Conservation (phyloP, 2,888 invertebrate genomes). For the Scaeva pyrastri region DNA sequence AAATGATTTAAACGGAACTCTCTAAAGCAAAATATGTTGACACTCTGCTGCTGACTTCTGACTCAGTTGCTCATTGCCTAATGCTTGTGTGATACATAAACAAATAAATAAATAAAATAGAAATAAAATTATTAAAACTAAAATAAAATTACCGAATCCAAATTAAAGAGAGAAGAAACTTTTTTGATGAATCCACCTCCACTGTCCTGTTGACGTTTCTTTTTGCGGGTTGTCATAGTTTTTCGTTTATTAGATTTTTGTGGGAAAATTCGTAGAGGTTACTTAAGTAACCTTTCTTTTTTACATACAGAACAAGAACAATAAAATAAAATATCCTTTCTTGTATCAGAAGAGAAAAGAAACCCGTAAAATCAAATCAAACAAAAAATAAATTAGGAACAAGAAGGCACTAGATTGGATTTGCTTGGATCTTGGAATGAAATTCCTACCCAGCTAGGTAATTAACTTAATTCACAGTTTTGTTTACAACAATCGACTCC, state of each 20-base stretch:
- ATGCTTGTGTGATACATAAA: neutral
- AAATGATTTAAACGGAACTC: slow-evolving; percentile 61
- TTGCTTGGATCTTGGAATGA: neutral
- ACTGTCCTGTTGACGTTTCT: slow-evolving; percentile 87
- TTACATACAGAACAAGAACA: neutral
- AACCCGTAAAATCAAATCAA: slow-evolving; percentile 43
- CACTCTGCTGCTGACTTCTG: neutral
- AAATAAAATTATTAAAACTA: slow-evolving; percentile 41
- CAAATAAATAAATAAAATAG: slow-evolving; percentile 42
- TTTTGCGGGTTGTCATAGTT: slow-evolving; percentile 87
- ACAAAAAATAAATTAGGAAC: neutral
- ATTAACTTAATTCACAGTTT: slow-evolving; percentile 41
- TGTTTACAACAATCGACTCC: slow-evolving; percentile 47
- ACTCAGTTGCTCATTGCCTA: slow-evolving; percentile 14
- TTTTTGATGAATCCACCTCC: slow-evolving; percentile 91
- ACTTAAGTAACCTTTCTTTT: slow-evolving; percentile 8
- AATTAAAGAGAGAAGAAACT: slow-evolving; percentile 94
- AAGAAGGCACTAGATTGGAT: neutral
- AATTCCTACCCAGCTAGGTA: slow-evolving; percentile 25
- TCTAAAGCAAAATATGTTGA: neutral
- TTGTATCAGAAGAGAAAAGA: neutral
- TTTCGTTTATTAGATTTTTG: neutral
- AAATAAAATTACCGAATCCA: slow-evolving; percentile 88
- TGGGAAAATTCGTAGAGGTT: slow-evolving; percentile 9
- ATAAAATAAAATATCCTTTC: slow-evolving; percentile 13